Conservation (phyloP, 2,113 vertebrate species). For the Chunga burmeisteri region DNA sequence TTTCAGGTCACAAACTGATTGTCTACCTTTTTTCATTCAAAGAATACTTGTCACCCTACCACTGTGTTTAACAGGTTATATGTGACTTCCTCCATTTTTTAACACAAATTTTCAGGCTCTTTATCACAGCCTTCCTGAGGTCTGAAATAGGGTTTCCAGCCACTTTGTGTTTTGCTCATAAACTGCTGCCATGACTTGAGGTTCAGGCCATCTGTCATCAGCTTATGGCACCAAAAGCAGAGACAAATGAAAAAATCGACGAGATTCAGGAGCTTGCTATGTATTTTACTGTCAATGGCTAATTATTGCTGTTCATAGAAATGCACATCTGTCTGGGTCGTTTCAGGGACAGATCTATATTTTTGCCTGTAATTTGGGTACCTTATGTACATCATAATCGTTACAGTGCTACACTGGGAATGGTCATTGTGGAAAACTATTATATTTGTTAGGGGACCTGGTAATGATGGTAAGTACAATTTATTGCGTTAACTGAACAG, state of each 20-base stretch:
- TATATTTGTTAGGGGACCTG: not conserved
- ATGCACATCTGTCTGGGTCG: not conserved
- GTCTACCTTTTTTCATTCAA: not conserved
- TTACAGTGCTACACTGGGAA: not conserved
- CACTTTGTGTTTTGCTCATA: not conserved
- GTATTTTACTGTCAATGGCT: not conserved
- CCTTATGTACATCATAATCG: not conserved
- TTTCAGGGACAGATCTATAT: not conserved
- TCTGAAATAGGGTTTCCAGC: not conserved
- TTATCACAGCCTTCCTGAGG: not conserved
- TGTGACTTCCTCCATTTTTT: not conserved
- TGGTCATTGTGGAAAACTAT: not conserved
- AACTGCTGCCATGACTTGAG: not conserved
- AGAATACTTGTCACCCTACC: not conserved
- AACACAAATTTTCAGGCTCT: not conserved
- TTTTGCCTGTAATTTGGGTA: not conserved
- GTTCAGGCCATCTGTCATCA: conserved; percentile 6
- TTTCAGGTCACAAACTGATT: not conserved
- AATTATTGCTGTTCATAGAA: not conserved
- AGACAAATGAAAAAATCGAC: not conserved
- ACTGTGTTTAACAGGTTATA: not conserved
- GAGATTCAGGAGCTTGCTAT: not conserved
- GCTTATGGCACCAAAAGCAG: not conserved
- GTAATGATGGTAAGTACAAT: not conserved
- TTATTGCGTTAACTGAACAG: not conserved